These are phyloP conservation scores for Engystomops pustulosus DNA, from an alignment of 2,113 vertebrate species.

Conservation along the genomic window DNA sequence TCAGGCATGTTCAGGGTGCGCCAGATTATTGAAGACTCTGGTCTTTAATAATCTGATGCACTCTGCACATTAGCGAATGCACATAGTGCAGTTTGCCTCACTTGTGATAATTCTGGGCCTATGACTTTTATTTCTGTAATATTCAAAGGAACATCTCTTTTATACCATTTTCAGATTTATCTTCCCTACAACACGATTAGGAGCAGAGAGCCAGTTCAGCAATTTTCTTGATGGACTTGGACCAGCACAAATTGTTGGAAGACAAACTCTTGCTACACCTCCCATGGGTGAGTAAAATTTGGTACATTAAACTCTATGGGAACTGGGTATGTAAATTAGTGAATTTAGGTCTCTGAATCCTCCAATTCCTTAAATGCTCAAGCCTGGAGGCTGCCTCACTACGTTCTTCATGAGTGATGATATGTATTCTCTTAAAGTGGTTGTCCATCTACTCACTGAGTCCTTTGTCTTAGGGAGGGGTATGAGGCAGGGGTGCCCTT, in stretches of 20 bases:
- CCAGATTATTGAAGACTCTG: too few species aligned
- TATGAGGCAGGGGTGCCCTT: too few species aligned
- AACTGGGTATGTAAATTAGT: neutral
- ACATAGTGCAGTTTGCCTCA: too few species aligned
- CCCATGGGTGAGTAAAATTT: slow-evolving; percentile 86
- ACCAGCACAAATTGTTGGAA: slow-evolving; percentile 94
- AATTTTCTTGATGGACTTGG: slow-evolving; percentile 96
- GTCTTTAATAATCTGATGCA: too few species aligned
- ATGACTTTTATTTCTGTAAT: neutral
- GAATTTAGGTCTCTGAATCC: neutral
- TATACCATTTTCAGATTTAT: slow-evolving; percentile 82
- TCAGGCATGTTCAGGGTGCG: too few species aligned
- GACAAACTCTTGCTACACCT: slow-evolving; percentile 93
- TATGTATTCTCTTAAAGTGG: too few species aligned
- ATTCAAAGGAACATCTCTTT: neutral
- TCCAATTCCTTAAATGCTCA: neutral
- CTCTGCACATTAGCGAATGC: too few species aligned
- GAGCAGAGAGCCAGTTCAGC: slow-evolving; percentile 96
- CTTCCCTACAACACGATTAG: slow-evolving; percentile 91
- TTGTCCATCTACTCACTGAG: too few species aligned
- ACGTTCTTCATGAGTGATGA: too few species aligned
- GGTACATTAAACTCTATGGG: neutral
- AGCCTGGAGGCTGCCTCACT: too few species aligned
- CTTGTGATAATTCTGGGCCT: too few species aligned
- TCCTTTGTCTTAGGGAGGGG: too few species aligned